Base-by-base conservation (phyloP, 2,113 vertebrate species). In the Solea senegalensis region DNA sequence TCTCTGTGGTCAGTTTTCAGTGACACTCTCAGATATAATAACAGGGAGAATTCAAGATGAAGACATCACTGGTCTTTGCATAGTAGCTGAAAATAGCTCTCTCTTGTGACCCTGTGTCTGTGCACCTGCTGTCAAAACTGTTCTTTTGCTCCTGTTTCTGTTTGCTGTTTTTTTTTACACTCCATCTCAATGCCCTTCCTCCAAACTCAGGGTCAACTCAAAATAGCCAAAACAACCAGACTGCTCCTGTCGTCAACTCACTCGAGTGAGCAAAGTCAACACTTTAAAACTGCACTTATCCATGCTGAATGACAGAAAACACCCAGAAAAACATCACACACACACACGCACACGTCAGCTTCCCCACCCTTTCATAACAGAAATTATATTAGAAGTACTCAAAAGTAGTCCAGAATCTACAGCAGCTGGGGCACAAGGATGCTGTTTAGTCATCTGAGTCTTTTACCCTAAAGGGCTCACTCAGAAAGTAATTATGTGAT, bases 271-370 rank as follows among this genome's bases (percentile, higher is more conserved):
- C 60, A 73, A 39, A 73, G 69, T 65, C 58, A 73, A 66, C 48
- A 43, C 64, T 79, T 76, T 72, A 51, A 68, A 77, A 85, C 72
- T 53, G 27, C 48, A 72, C 72, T 50, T 74, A 74, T 82, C 40
- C 62, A 44, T 15, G 3, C 46, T 69, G 61, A 76, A 53, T 69
- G 45, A 50, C 28, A 56, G 45, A 65, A 61, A 44, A 69, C 77
- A 81, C 28, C 64, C 74, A 45, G 49, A 34, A 53, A 65, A 14
- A 56, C 70, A 58, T 45, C 51, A 40, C 49, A 76, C 57, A 67
- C 21, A 61, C 59, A 65, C 60, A 49, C 16, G 67, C 21, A 61
- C 59, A 65, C 60, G 44, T 15, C 54, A n/a, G 43, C 8, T 44
- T 44, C 41, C 41, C 41, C 49, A 7, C n/a, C 11, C 63, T 43